Evolutionary conservation across 2,797 vertebrate genomes (phyloP).

Genomic region (Sus cebifrons): DNA sequence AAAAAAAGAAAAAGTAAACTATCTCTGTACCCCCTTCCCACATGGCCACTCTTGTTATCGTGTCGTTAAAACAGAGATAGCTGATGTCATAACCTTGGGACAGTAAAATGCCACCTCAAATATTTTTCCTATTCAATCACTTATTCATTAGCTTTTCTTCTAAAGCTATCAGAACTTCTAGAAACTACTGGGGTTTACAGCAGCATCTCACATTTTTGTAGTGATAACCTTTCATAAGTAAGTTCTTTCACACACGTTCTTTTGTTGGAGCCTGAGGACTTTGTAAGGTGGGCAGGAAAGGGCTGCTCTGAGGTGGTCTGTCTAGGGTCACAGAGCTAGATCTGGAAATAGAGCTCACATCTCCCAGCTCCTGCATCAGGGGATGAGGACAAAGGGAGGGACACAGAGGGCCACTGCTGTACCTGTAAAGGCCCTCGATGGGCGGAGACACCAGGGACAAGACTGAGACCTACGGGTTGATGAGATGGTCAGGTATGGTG

Average conservation of each 20-base stretch:
- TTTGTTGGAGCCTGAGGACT: neutral
- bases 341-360: neutral
- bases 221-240: neutral
- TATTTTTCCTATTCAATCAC: neutral
- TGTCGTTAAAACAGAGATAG: neutral
- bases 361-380: neutral
- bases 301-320: neutral
- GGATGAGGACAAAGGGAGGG: neutral
- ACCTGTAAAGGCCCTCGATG: neutral
- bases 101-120: neutral
- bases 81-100: neutral
- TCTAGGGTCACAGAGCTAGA: neutral
- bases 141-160: constrained; percentile 39
- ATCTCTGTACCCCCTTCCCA: neutral
- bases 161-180: neutral
- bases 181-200: neutral
- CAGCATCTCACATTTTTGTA: neutral
- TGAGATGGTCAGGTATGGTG: too few species aligned
- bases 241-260: neutral
- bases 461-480: neutral
- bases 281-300: neutral
- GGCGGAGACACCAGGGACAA: neutral
- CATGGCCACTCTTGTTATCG: neutral
- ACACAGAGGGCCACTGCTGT: neutral
- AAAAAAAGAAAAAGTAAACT: constrained; percentile 5